Percentiles rank a stretch among this genome's conserved stretches.
These are phyloP conservation scores for Acleris laterana DNA, from an alignment of 2,888 invertebrate species.

Conservation along the genomic window DNA sequence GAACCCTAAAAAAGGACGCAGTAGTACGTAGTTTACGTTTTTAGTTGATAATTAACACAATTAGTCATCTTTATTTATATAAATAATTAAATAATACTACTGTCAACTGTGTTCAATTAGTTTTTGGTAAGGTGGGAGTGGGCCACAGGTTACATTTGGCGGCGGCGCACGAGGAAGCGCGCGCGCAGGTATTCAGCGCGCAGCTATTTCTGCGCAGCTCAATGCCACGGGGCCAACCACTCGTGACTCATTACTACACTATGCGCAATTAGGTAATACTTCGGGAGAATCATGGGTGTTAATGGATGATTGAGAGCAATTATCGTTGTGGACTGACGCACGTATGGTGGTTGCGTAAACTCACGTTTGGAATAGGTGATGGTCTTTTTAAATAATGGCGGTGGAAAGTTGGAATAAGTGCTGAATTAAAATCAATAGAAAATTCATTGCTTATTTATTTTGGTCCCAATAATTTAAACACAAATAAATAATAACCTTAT, in stretches of 20 bases:
- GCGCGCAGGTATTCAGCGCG: slow-evolving; percentile 1
- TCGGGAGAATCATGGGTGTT: slow-evolving; percentile 14
- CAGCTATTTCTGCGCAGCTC: slow-evolving; percentile 57
- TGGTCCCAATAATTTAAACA: slow-evolving; percentile 64
- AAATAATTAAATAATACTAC: too few relatives aligned
- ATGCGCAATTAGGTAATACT: slow-evolving; percentile 45
- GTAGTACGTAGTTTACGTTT: too few relatives aligned
- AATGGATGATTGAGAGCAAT: slow-evolving; percentile 19
- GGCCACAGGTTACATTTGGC: neutral
- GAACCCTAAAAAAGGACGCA: too few relatives aligned
- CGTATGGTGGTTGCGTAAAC: neutral
- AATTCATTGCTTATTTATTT: slow-evolving; percentile 56
- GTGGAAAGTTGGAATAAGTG: neutral
- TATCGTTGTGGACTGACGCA: slow-evolving; percentile 6
- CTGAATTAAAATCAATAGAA: slow-evolving; percentile 39
- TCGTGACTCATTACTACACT: slow-evolving; percentile 66
- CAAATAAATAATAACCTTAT: slow-evolving; percentile 45
- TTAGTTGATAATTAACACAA: too few relatives aligned
- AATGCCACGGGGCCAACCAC: slow-evolving; percentile 81
- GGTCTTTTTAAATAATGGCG: neutral
- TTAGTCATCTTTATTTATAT: too few relatives aligned
- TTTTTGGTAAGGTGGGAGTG: neutral
- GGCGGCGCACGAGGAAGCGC: slow-evolving; percentile 9
- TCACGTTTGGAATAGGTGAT: neutral
- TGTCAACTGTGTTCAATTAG: too few relatives aligned